Evolutionary conservation across 2,113 vertebrate species (phyloP), one percentile per base, ranked within the genome.

Genomic region (Morone chrysops): DNA sequence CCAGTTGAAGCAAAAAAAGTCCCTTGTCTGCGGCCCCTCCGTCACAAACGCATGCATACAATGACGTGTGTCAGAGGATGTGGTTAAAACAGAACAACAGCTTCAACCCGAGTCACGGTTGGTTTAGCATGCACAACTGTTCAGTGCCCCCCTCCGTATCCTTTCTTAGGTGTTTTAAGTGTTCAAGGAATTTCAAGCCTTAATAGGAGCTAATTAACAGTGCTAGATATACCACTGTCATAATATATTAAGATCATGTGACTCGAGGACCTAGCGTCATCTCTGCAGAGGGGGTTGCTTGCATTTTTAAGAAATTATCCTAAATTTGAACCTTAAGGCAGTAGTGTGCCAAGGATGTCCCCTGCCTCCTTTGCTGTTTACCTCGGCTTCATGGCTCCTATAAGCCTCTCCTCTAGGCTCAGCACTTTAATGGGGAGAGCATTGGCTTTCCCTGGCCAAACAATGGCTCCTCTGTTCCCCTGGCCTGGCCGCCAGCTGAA

Each of bases 401-500:
- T 47, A 14, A 25, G 40, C 66, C 68, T 67, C 70, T 87, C 17
- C 56, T 87, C 73, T 70, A 78, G 82, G 84, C 89, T 94, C 91
- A 87, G 91, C 84, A 78, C 85, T 95, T 94, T 90, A 93, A 93
- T 85, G 75, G 87, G 83, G 86, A 92, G 88, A 93, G 91, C 91
- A 84, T 88, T 89, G 91, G 91, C 92, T 94, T 91, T 89, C 86
- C 84, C 78, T 70, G 88, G 54, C 70, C 73, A 83, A 92, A 96
- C 95, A 96, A 96, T 95, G 89, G 93, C 81, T 82, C 81, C 92
- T 94, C 94, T 96, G 95, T 96, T 94, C 85, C 80, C 78, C 48
- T 25, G 53, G 80, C 87, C 83, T 75, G 85, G 82, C 87, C 61
- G 86, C 62, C 87, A 77, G 91, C 93, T 94, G 93, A 95, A 95